Evolutionary conservation across 2,113 vertebrate genomes (phyloP), one percentile per base, ranked within the genome.

Genomic region (Apus apus): DNA sequence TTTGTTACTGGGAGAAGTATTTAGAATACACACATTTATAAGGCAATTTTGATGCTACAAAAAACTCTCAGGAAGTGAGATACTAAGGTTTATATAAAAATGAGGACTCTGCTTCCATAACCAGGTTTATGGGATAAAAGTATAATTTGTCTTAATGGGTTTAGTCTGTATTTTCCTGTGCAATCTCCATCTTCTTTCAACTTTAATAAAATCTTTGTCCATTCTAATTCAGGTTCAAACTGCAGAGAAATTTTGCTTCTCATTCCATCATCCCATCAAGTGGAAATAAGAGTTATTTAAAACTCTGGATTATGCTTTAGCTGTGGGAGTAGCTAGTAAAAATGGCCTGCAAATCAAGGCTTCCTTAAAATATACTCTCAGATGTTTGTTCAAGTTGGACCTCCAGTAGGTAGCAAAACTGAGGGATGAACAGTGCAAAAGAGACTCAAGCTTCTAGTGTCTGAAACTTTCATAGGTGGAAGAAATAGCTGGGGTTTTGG

Each of bases 1-100:
- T 96, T 96, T 95, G 5, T 21, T 86, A 25, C 62, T 60, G 72
- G 87, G 79, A 88, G 92, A 95, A 95, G 54, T 30, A 46, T 11
- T 57, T 85, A 61, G 81, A 68, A 61, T 60, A n/a, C 13, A 3
- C 5, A 3, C 3, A 1, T 77, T 91, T 81, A 74, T 30, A 38
- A 11, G 76, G 85, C 19, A 73, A 2, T 48, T 71, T 91, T 8
- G 29, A 0, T 4, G 26, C 38, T 53, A 32, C 3, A 48, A 72
- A 48, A 70, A 19, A 5, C 43, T 54, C 27, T 17, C 13, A 21
- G 79, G n/a, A 56, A 38, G 27, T 62, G 32, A 89, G 18, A 18
- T 29, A 26, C 3, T 10, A 40, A 51, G 38, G 7, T 75, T 45
- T 20, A 20, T 8, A 22, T 20, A 26, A 86, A 77, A 96, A 53